Evolutionary conservation across 2,113 vertebrate species (phyloP), one percentile per base, ranked within the genome.

Genomic region (Thunnus thynnus): DNA sequence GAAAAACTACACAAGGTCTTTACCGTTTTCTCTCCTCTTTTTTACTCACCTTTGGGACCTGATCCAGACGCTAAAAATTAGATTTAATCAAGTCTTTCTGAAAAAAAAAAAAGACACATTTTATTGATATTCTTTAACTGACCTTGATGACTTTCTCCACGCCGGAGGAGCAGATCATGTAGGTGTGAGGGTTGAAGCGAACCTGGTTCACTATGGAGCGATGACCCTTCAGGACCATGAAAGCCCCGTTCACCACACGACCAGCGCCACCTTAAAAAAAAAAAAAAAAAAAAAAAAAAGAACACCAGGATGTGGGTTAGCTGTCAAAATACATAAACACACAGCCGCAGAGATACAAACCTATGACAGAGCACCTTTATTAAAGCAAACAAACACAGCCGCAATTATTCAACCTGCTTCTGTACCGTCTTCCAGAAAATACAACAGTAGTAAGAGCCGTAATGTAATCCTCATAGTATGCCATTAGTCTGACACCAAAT

Each of bases 121-220:
- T 17, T 3, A 13, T 2, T 14, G 13, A 13, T 9, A 0, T 25
- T 68, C 0, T 0, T 0, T 36, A 4, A 86, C 96, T 96, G 61
- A 99, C 98, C 98, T 99, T 99, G 94, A 99, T 99, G 88, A 99
- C 98, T 90, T 99, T 99, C 94, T 99, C 98, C 78, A 99, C 98
- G 0, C 98, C 98, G 0, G 98, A 99, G 77, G 98, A 99, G 91
- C 98, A 99, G 94, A 99, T 99, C 98, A 99, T 99, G 93, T 99
- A 99, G 75, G 96, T 98, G 84, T 99, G 96, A 36, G 98, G 98
- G 90, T 99, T 99, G 93, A 99, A 99, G 50, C 98, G 97, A 51
- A 99, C 98, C 92, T 99, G 98, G 94, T 99, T 99, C 55, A 99
- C 98, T 48, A 99, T 99, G 65, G 98, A 99, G 11, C 98, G 97